Base-by-base conservation (phyloP, 2,113 vertebrate species). In the Sylvilagus bachmani region DNA sequence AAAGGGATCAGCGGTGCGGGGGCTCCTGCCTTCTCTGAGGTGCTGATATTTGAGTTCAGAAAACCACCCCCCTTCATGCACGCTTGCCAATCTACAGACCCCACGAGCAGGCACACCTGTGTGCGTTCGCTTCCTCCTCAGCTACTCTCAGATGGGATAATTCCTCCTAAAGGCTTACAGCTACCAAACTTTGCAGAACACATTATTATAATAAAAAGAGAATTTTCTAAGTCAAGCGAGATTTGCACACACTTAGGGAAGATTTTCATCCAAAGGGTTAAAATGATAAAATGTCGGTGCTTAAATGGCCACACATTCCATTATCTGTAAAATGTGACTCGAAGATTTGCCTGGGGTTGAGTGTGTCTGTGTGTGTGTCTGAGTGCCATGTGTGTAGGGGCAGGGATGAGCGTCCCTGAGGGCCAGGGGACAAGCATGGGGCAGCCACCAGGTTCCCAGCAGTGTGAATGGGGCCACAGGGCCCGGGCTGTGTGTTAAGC, bases 401-500 rank as follows among this genome's bases (percentile, higher is more conserved):
- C n/a, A 83, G 78, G 51, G 44, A 51, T 53, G 62, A 10, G 38
- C 85, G n/a, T 49, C 49, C 17, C 38, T 67, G 70, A 55, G 14
- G 19, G 25, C 14, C 25, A 69, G 51, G 49, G 12, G 51, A 61
- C 16, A 80, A 22, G 66, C 55, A 21, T 33, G 1, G 27, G 21
- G 25, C 16, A 24, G 8, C 1, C 2, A 19, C 67, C 78, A 10
- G 66, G 61, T 74, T 74, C 0, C 66, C 98, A 96, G 96, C 97
- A 97, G 95, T 93, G 96, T 91, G 95, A 97, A 96, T 96, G 58
- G 82, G 96, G 94, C 95, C 75, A 85, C 94, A 86, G 97, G 94
- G 93, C 97, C 95, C 88, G 93, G 83, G 97, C 95, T 97, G 84
- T 95, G 97, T 96, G 98, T 97, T 98, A 98, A 97, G 96, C 69